These are phyloP conservation scores for Holcopasites calliopsidis DNA, from an alignment of 1,140 invertebrate species.

Conservation along the genomic window DNA sequence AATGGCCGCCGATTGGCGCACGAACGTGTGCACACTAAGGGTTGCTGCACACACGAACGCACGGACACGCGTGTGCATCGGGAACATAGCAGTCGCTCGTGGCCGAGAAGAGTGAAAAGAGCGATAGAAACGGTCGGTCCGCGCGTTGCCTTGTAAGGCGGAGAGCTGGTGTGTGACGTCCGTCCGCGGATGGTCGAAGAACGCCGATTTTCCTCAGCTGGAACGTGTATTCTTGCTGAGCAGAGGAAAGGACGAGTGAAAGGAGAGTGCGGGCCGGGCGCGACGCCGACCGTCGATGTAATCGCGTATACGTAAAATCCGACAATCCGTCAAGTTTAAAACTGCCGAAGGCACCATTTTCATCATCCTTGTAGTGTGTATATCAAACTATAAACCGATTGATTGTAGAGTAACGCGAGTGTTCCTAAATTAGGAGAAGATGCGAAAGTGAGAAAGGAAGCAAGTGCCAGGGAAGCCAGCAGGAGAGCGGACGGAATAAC, in stretches of 20 bases:
- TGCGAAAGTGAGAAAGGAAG: background rate
- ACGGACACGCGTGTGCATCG: constrained; percentile 36
- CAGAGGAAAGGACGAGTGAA: constrained; percentile 35
- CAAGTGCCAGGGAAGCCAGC: background rate
- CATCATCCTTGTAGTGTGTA: constrained; percentile 48
- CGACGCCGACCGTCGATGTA: constrained; percentile 60
- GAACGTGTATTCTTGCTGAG: constrained; percentile 35
- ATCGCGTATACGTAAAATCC: constrained; percentile 73
- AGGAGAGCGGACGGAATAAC: constrained; percentile 22
- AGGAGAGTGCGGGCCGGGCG: constrained; percentile 47
- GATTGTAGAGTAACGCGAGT: constrained; percentile 34
- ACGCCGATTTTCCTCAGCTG: constrained; percentile 55
- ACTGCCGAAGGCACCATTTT: constrained; percentile 52
- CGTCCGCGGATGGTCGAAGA: constrained; percentile 62
- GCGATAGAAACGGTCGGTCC: constrained; percentile 70
- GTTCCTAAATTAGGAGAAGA: constrained; percentile 7
- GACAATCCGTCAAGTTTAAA: constrained; percentile 71
- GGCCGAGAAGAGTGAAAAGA: constrained; percentile 71
- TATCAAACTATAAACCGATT: constrained; percentile 42
- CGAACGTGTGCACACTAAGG: constrained; percentile 41
- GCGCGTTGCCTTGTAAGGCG: constrained; percentile 73
- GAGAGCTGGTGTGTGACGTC: constrained; percentile 56
- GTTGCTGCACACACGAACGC: constrained; percentile 30
- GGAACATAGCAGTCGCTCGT: constrained; percentile 68
- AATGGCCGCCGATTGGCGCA: constrained; percentile 66